Conservation (phyloP, 2,113 vertebrate genomes). For the Agapornis roseicollis region DNA sequence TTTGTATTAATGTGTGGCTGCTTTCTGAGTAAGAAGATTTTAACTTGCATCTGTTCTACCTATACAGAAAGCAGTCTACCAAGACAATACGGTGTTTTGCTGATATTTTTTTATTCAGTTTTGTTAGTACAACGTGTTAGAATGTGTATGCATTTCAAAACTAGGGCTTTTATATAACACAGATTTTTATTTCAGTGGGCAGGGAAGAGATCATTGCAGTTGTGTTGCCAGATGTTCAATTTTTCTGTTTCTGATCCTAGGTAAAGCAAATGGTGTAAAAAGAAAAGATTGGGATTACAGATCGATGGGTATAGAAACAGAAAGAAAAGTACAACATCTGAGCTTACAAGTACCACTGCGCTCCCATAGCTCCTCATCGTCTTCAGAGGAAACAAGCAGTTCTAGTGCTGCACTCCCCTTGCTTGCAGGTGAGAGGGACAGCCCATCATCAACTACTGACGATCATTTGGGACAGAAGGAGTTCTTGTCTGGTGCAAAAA, state of each 20-base stretch:
- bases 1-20: not conserved
- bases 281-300: conserved; percentile 83
- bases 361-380: conserved; percentile 92
- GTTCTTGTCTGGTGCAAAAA: conserved; percentile 70
- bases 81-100: not conserved
- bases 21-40: not conserved
- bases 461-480: conserved; percentile 74
- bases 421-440: conserved; percentile 88
- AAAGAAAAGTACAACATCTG: conserved; percentile 85
- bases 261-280: conserved; percentile 78
- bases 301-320: conserved; percentile 80
- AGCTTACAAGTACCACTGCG: conserved; percentile 90
- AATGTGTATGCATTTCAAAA: not conserved
- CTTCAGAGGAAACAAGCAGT: conserved; percentile 92
- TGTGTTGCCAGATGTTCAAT: not conserved
- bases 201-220: not conserved
- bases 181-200: not conserved
- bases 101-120: not conserved
- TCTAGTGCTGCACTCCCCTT: conserved; percentile 93
- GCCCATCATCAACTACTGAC: conserved; percentile 83
- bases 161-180: not conserved
- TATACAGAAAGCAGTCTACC: not conserved
- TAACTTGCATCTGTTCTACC: not conserved
- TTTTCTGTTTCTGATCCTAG: conserved; percentile 56
- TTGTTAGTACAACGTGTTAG: not conserved